phyloP scores from a whole-genome alignment of 2,113 vertebrate species.

The Geococcyx californianus region DNA sequence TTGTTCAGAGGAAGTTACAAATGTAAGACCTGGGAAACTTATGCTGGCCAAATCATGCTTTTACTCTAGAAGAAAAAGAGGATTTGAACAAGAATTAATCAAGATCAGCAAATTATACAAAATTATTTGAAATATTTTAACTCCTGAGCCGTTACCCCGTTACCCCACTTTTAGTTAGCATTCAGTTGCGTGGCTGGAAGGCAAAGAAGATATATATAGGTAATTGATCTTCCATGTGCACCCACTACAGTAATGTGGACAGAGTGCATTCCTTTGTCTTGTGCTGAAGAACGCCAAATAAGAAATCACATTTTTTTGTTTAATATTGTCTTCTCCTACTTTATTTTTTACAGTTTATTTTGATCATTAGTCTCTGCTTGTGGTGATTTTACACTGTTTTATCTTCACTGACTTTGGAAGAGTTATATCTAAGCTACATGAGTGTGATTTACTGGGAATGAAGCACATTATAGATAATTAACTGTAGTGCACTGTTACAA shows the following conservation, averaged over 20 bases:
- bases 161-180: background rate
- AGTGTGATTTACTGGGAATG: background rate
- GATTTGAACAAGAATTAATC: background rate
- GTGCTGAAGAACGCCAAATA: background rate
- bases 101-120: background rate
- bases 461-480: conserved; percentile 1
- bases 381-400: background rate
- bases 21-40: background rate
- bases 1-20: background rate
- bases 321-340: background rate
- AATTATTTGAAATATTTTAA: background rate
- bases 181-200: background rate
- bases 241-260: background rate
- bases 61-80: background rate
- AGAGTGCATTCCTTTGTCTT: background rate
- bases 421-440: background rate
- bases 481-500: background rate
- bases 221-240: background rate
- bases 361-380: background rate
- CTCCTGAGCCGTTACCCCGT: background rate
- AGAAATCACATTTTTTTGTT: background rate
- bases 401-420: background rate
- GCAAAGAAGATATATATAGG: background rate
- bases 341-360: background rate
- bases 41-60: background rate